Conservation (phyloP, 2,113 vertebrate species). For the Hypanus sabinus region DNA sequence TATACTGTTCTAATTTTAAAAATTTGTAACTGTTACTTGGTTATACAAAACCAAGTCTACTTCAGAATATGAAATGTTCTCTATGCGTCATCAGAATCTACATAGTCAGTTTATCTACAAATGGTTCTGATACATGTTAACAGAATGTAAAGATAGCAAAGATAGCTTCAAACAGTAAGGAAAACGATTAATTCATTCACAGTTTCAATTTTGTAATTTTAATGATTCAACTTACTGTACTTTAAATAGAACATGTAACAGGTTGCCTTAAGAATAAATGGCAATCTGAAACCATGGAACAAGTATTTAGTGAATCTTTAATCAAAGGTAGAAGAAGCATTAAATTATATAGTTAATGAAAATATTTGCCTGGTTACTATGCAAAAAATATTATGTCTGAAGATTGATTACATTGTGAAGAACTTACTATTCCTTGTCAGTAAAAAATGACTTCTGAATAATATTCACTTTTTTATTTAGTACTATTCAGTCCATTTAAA, state of each 20-base stretch:
- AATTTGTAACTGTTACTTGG: background rate
- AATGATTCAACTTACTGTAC: background rate
- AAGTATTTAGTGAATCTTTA: background rate
- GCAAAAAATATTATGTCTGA: background rate
- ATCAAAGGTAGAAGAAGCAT: background rate
- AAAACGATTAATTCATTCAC: background rate
- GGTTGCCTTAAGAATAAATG: background rate
- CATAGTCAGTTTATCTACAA: too few species aligned
- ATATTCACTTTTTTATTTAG: background rate
- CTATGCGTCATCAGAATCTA: background rate
- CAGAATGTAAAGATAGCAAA: too few species aligned
- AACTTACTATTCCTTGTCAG: background rate
- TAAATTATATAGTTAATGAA: background rate
- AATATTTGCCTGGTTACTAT: background rate
- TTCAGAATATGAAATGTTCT: slow-evolving; percentile 1
- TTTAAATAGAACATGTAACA: background rate
- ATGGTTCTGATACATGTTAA: too few species aligned
- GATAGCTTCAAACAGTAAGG: too few species aligned
- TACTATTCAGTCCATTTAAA: background rate
- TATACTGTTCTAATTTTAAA: background rate
- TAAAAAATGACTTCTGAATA: background rate
- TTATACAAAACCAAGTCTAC: too few species aligned
- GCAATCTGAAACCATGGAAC: background rate
- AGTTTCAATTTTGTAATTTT: background rate
- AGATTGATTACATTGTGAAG: background rate